Evolutionary conservation across 2,113 vertebrate genomes (phyloP).

Genomic region (Lates calcarifer): DNA sequence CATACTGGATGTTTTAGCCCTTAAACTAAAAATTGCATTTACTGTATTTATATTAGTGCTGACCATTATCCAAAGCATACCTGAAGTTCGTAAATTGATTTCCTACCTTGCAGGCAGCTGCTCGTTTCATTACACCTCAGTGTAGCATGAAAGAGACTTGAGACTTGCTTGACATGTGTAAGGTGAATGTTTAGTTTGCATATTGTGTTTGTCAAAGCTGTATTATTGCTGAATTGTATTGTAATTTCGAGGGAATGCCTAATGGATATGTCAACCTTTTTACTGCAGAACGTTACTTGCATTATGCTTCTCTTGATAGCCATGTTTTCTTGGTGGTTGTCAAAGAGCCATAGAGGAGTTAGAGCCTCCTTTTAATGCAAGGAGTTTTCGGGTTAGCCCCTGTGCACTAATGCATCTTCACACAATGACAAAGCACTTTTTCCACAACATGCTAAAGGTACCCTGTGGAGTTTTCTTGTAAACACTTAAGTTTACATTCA

Average conservation of each 20-base stretch:
- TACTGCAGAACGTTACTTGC: conserved; percentile 18
- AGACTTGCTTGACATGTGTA: conserved; percentile 21
- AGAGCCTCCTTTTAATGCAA: conserved; percentile 7
- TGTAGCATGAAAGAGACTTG: conserved; percentile 11
- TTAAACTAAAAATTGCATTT: conserved; percentile 12
- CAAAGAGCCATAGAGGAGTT: neutral
- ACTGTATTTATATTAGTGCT: neutral
- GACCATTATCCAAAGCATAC: conserved; percentile 16
- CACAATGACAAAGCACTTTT: neutral
- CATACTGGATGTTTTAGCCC: neutral
- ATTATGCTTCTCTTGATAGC: conserved; percentile 11
- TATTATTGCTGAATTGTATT: conserved; percentile 18
- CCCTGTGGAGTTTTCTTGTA: neutral
- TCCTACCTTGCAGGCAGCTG: neutral
- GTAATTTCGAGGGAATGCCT: neutral
- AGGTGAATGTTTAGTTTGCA: conserved; percentile 11
- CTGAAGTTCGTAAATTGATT: conserved; percentile 36
- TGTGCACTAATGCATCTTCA: neutral
- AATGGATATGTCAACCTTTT: conserved; percentile 38
- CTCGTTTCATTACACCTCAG: conserved; percentile 36
- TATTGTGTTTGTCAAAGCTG: conserved; percentile 31
- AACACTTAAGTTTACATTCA: neutral
- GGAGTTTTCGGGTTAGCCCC: neutral
- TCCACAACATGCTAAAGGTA: neutral
- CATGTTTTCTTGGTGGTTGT: conserved; percentile 22